These are phyloP conservation scores for Amphimedon queenslandica DNA, from an alignment of 37 sponge, comb jelly and placozoan genomes.

Conservation along the genomic window DNA sequence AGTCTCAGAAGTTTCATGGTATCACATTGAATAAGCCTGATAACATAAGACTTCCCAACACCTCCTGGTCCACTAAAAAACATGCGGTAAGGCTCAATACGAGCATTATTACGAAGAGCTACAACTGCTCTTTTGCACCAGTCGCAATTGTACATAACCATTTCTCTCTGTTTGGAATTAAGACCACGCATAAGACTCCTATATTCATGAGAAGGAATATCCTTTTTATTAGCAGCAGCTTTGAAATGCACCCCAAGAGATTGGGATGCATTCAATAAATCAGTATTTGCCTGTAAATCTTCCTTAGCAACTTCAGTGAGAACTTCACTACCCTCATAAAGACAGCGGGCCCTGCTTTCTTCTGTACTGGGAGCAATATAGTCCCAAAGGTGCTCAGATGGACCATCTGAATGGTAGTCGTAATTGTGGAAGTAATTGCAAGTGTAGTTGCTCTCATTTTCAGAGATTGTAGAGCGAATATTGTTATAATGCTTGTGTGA, in stretches of 20 bases:
- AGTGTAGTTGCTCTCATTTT: conserved; percentile 10
- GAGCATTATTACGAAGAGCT: too few relatives aligned
- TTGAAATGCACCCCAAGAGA: background rate
- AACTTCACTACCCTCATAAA: conserved; percentile 6
- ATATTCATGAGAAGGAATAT: too few relatives aligned
- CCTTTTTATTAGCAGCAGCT: background rate
- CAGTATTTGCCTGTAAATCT: background rate
- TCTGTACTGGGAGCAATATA: conserved; percentile 22
- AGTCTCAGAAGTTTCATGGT: too few relatives aligned
- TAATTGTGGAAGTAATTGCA: background rate
- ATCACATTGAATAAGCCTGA: too few relatives aligned
- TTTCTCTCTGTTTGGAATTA: too few relatives aligned
- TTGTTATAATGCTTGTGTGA: conserved; percentile 6
- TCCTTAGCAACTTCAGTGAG: conserved; percentile 2
- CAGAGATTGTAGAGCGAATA: background rate
- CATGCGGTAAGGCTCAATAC: too few relatives aligned
- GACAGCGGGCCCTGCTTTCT: background rate
- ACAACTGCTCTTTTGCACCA: too few relatives aligned
- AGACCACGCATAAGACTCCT: too few relatives aligned
- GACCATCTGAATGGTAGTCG: background rate
- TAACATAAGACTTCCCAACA: too few relatives aligned
- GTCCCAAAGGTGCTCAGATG: conserved; percentile 25
- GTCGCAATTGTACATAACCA: too few relatives aligned
- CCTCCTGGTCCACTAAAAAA: too few relatives aligned
- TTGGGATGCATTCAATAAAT: background rate